Evolutionary conservation across 1,140 invertebrate genomes (phyloP).

Genomic region (Bombus huntii): DNA sequence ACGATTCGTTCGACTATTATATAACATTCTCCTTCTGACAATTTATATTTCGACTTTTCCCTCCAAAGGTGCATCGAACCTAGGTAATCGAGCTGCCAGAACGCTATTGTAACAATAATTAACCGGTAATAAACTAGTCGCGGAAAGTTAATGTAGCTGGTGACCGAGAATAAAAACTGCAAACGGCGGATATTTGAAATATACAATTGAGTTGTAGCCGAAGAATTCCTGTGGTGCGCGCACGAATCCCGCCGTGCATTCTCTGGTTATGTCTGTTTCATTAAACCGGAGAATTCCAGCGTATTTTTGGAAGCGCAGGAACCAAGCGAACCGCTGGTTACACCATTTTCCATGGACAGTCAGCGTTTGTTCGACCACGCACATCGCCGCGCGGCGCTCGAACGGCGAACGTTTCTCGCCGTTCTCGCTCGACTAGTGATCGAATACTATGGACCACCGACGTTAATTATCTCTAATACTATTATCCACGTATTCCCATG

Average conservation of each 20-base stretch:
- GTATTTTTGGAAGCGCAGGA: constrained; percentile 58
- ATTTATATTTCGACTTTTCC: neutral
- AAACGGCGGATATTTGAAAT: constrained; percentile 56
- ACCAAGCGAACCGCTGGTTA: constrained; percentile 56
- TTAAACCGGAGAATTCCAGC: constrained; percentile 62
- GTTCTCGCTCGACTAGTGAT: constrained; percentile 45
- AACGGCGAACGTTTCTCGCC: constrained; percentile 52
- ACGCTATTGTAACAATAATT: constrained; percentile 10
- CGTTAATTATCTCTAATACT: constrained; percentile 72
- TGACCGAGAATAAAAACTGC: constrained; percentile 40
- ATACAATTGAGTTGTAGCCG: constrained; percentile 18
- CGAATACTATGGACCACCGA: constrained; percentile 56
- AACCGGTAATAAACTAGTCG: constrained; percentile 10
- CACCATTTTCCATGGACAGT: constrained; percentile 41
- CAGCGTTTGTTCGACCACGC: constrained; percentile 34
- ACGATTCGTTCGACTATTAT: neutral
- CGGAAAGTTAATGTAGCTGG: neutral
- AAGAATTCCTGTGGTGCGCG: constrained; percentile 54
- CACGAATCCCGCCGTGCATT: constrained; percentile 44
- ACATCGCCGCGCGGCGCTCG: constrained; percentile 45
- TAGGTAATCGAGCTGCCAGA: neutral
- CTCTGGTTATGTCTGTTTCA: constrained; percentile 67
- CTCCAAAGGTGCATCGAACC: neutral
- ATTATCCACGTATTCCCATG: constrained; percentile 65
- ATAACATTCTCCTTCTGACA: no score